phyloP scores from a whole-genome alignment of 2,113 vertebrate genomes.

The Antechinus flavipes region DNA sequence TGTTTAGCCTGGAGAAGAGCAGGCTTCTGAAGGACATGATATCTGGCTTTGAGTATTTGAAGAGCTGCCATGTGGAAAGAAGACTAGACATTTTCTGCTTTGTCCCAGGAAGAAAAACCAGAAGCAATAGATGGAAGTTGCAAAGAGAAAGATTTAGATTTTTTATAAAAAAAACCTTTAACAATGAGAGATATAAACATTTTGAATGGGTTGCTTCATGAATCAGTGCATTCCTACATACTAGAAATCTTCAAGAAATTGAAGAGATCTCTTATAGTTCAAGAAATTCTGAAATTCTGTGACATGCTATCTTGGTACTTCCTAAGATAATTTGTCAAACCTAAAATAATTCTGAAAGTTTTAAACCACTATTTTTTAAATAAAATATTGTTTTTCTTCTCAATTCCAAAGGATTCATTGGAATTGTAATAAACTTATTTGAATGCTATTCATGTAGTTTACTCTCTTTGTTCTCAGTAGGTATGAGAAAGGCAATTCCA shows the following conservation, averaged over 20 bases:
- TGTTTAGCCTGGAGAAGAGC: not conserved
- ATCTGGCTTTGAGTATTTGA: not conserved
- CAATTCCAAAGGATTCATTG: not conserved
- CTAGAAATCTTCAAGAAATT: not conserved
- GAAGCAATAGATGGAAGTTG: not conserved
- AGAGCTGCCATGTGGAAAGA: not conserved
- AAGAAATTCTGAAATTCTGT: not conserved
- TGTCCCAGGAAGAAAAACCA: not conserved
- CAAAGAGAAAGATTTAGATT: not conserved
- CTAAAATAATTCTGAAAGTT: constrained; percentile 47
- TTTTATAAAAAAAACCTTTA: not conserved
- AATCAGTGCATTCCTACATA: not conserved
- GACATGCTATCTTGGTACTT: constrained; percentile 50
- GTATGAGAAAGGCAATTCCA: not conserved
- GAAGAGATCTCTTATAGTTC: not conserved
- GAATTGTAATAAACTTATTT: not conserved
- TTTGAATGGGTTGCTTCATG: not conserved
- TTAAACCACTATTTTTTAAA: not conserved
- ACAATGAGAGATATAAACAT: not conserved
- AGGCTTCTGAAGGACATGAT: not conserved
- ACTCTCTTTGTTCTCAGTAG: not conserved
- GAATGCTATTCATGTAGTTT: not conserved
- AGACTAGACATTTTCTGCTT: not conserved
- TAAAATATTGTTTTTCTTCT: not conserved
- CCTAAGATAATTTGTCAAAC: constrained; percentile 69